Percentiles rank a stretch among this genome's conserved stretches.
Evolutionary conservation across 1,140 invertebrate genomes (phyloP).

Genomic region (Drosophila obscura): DNA sequence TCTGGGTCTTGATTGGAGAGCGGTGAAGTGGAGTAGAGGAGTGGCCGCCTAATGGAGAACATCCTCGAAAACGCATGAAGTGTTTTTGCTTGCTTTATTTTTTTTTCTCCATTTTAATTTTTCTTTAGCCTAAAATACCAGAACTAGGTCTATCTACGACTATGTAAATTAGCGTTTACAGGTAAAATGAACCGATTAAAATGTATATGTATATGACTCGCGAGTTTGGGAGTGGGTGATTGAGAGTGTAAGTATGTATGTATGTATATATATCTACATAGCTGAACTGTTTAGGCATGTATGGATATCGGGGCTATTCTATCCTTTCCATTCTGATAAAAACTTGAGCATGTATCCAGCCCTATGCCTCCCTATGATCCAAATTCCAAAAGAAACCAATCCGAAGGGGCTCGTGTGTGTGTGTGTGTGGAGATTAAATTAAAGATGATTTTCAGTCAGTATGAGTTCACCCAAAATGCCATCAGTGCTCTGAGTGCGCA

Average conservation of each 20-base stretch:
- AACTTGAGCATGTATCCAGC: constrained; percentile 23
- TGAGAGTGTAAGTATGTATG: constrained; percentile 26
- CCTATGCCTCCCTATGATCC: not conserved
- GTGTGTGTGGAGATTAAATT: constrained; percentile 52
- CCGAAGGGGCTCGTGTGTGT: constrained; percentile 8
- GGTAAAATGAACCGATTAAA: constrained; percentile 30
- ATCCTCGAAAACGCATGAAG: constrained; percentile 3
- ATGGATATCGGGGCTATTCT: constrained; percentile 5
- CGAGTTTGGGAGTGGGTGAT: constrained; percentile 19
- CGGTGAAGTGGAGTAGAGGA: too few relatives aligned
- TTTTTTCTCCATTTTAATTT: not conserved
- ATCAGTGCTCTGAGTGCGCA: constrained; percentile 44
- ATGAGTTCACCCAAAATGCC: constrained; percentile 46
- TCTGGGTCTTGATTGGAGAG: constrained; percentile 15
- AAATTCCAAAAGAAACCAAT: constrained; percentile 3
- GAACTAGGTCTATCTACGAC: constrained; percentile 15
- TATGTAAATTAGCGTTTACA: constrained; percentile 9
- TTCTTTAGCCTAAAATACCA: constrained; percentile 28
- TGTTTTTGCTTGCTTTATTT: too few relatives aligned
- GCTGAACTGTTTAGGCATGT: constrained; percentile 5
- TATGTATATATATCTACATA: constrained; percentile 25
- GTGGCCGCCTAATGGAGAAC: constrained; percentile 5
- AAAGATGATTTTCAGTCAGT: constrained; percentile 79
- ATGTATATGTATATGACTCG: constrained; percentile 36
- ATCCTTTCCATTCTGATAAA: constrained; percentile 19